phyloP scores from a whole-genome alignment of 64 coral and sea anemone species.

The Orbicella faveolata region DNA sequence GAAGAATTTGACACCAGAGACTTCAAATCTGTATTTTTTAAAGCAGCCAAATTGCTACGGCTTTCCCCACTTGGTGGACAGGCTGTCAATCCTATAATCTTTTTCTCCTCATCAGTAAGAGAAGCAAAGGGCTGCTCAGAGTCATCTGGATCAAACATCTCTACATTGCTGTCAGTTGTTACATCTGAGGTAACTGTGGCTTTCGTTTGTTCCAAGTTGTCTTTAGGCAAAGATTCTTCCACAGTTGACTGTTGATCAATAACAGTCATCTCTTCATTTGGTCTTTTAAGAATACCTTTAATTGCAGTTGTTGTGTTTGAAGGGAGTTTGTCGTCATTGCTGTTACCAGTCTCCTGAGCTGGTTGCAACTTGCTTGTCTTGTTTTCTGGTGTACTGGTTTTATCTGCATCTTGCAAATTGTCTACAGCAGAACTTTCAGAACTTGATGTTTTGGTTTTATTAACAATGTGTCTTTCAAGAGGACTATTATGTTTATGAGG shows the following conservation, averaged over 20 bases:
- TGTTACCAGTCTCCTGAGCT: background rate
- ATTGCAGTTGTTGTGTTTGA: background rate
- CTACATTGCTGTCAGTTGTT: background rate
- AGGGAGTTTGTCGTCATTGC: background rate
- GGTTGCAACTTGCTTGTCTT: background rate
- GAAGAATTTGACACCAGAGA: background rate
- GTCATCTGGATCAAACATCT: conserved; percentile 13
- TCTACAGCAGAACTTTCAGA: background rate
- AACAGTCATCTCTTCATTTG: background rate
- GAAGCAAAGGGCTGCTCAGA: conserved; percentile 4
- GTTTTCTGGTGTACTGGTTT: background rate
- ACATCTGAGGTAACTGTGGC: background rate
- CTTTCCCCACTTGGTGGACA: background rate
- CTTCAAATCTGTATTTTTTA: background rate
- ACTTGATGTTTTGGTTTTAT: background rate
- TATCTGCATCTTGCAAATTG: background rate
- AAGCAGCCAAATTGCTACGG: background rate
- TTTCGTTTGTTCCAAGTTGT: background rate
- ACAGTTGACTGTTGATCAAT: background rate
- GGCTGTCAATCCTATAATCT: conserved; percentile 8
- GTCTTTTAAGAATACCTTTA: conserved; percentile 17
- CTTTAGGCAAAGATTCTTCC: background rate
- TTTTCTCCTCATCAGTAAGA: conserved; percentile 37
- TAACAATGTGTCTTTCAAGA: background rate
- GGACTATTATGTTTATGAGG: conserved; percentile 12